Evolutionary conservation across 2,113 vertebrate species (phyloP), one percentile per base, ranked within the genome.

Genomic region (Thamnaconus septentrionalis): DNA sequence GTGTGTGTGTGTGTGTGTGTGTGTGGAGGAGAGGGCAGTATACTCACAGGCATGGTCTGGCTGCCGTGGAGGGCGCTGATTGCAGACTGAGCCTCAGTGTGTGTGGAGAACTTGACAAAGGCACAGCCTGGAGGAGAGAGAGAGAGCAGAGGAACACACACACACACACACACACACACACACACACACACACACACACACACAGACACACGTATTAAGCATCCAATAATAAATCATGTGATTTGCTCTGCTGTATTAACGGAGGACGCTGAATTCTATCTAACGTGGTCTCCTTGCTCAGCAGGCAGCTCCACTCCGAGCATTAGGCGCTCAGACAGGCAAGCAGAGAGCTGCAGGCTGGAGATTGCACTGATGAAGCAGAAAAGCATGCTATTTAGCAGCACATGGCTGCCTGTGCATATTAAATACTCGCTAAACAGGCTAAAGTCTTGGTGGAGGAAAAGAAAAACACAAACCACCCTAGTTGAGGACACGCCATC

Each of bases 41-140:
- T 88, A 95, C 97, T 98, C 91, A 99, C 97, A 76, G 97, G 96
- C 96, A 98, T 98, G 71, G 97, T 98, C 92, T 99, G 97, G 90
- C 97, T 99, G 82, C 97, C 97, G 0, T 99, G 96, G 77, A 99
- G 94, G 3, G 96, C 94, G 9, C 96, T 95, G 91, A 99, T 99
- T 71, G 97, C 96, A 61, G 96, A 96, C 91, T 99, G 96, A 63
- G 97, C 96, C 90, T 98, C 97, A 1, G 95, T 95, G 78, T 99
- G 97, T 79, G 97, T 96, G 46, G 97, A 98, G 91, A 99, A 99
- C 92, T 99, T 99, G 79, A 99, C 97, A 71, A 99, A 99, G 84
- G 97, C 97, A 66, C 97, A 99, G 92, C 97, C 97, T 99, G 92
- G 44, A 85, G 81, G 65, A 85, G 54, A 83, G 39, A 84, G 67